Percentiles rank a stretch among this genome's conserved stretches.
Evolutionary conservation across 2,888 invertebrate species (phyloP).

Genomic region (Eristalinus sepulchralis): DNA sequence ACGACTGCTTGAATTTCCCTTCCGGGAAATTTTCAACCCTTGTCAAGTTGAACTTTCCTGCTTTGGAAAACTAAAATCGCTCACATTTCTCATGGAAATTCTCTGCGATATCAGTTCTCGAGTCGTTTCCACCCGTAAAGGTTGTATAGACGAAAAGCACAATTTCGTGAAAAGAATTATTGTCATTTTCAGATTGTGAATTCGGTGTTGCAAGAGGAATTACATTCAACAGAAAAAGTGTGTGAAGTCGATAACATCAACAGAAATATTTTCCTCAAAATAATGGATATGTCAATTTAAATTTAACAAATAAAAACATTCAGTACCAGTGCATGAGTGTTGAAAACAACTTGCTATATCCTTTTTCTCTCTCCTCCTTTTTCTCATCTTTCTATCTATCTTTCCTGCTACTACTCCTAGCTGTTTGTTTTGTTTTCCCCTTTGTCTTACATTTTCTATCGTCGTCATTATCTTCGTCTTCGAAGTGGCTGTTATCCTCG

Average conservation of each 20-base stretch:
- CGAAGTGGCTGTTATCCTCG: not conserved
- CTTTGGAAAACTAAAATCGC: conserved; percentile 17
- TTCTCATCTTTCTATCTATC: conserved; percentile 55
- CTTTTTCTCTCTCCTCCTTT: conserved; percentile 60
- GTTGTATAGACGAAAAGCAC: conserved; percentile 31
- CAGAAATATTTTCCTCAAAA: not conserved
- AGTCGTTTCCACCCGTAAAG: conserved; percentile 42
- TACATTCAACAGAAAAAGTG: not conserved
- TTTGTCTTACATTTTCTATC: conserved; percentile 18
- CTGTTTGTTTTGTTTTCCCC: conserved; percentile 25
- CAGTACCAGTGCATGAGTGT: conserved; percentile 62
- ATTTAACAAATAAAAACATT: conserved; percentile 8
- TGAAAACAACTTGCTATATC: conserved; percentile 50
- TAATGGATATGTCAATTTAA: conserved; percentile 11
- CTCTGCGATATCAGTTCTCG: conserved; percentile 51
- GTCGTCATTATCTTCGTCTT: conserved; percentile 10
- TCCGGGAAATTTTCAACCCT: conserved; percentile 57
- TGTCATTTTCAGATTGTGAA: conserved; percentile 25
- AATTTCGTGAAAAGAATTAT: conserved; percentile 1
- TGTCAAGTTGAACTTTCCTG: conserved; percentile 12
- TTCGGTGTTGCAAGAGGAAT: conserved; percentile 28
- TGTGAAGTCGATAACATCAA: not conserved
- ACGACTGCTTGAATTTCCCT: conserved; percentile 29
- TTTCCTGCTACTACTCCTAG: conserved; percentile 26
- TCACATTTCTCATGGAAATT: conserved; percentile 31